phyloP scores from a whole-genome alignment of 2,888 invertebrate species.

The Acanthococcus lagerstroemiae region DNA sequence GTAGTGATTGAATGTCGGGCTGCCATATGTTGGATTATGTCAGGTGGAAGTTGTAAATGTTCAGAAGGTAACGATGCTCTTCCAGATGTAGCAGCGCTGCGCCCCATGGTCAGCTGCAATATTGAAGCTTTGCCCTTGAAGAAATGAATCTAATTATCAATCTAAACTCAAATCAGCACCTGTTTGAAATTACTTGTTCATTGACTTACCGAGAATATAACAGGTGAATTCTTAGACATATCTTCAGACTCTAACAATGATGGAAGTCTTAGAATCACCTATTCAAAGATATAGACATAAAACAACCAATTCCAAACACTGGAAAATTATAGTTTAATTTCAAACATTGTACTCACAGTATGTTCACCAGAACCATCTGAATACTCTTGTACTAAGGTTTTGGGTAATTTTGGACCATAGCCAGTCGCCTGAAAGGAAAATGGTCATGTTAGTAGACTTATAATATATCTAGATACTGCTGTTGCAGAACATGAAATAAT shows the following conservation, averaged over 20 bases:
- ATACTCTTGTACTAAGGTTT: conserved; percentile 13
- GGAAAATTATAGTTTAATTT: not conserved
- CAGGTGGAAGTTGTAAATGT: conserved; percentile 25
- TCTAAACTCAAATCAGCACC: not conserved
- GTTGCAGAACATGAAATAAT: not conserved
- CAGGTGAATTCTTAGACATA: conserved; percentile 8
- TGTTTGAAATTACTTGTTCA: not conserved
- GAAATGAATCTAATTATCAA: not conserved
- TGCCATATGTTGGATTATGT: conserved; percentile 22
- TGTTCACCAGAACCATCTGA: conserved; percentile 19
- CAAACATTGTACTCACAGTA: conserved; percentile 11
- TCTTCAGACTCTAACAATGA: conserved; percentile 62
- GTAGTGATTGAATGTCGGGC: conserved; percentile 27
- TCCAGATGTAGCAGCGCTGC: conserved; percentile 6
- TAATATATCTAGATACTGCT: too few relatives aligned
- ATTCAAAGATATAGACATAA: conserved; percentile 11
- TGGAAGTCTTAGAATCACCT: conserved; percentile 73
- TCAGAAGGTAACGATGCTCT: conserved; percentile 27
- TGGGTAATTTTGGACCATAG: not conserved
- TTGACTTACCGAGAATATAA: conserved; percentile 24
- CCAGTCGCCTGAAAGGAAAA: not conserved
- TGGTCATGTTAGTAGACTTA: too few relatives aligned
- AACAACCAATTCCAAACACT: not conserved
- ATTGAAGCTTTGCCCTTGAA: conserved; percentile 24
- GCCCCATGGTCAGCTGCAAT: conserved; percentile 23